Evolutionary conservation across 2,797 vertebrate genomes (phyloP).

Genomic region (Dermochelys coriacea): DNA sequence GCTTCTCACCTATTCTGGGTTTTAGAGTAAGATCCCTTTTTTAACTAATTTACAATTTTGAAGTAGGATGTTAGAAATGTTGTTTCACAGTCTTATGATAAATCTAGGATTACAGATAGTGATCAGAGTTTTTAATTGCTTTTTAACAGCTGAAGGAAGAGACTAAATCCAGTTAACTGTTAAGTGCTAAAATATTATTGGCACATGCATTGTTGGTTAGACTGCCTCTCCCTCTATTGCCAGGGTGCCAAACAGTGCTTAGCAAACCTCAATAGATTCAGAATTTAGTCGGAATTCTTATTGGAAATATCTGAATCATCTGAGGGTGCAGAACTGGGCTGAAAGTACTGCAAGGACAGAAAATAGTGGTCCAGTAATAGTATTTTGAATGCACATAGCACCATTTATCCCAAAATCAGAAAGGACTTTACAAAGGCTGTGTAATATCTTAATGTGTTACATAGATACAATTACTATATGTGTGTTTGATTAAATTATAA

Average conservation of each 20-base stretch:
- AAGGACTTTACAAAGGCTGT: not conserved
- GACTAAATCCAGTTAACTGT: conserved; percentile 15
- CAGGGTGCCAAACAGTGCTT: not conserved
- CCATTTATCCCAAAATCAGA: not conserved
- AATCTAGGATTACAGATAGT: conserved; percentile 18
- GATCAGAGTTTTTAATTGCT: not conserved
- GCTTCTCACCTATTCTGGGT: accelerated
- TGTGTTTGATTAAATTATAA: not conserved
- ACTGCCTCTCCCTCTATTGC: not conserved
- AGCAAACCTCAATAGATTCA: not conserved
- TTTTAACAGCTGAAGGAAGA: conserved; percentile 1
- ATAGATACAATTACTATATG: not conserved
- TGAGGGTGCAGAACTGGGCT: not conserved
- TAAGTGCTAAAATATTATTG: conserved; percentile 33
- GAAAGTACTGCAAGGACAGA: not conserved
- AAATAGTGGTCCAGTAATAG: not conserved
- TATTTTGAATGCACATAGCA: not conserved
- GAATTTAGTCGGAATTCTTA: not conserved
- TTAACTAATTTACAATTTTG: not conserved
- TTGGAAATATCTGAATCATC: not conserved
- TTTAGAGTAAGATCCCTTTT: not conserved
- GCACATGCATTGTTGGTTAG: not conserved
- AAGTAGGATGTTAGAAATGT: not conserved
- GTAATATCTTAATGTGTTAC: not conserved
- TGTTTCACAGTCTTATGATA: not conserved